phyloP scores from a whole-genome alignment of 2,888 invertebrate species.

The Selenia dentaria region DNA sequence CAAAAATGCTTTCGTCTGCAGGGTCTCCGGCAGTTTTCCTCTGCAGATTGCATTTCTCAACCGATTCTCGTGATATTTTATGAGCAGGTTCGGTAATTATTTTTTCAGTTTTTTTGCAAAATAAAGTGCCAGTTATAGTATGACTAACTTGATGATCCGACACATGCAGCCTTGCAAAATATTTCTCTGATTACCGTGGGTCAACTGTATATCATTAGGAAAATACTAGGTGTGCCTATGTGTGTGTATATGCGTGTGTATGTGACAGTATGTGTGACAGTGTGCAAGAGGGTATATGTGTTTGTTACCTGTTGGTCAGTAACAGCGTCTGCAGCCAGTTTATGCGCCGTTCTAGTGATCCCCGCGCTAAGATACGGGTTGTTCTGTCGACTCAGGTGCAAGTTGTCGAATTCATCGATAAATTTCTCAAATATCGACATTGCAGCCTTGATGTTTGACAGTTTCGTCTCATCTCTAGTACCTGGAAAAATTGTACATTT shows the following conservation, averaged over 20 bases:
- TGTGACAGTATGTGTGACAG: neutral
- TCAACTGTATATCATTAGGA: too few species aligned
- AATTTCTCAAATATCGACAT: conserved; percentile 89
- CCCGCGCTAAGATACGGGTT: conserved; percentile 87
- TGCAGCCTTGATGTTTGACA: conserved; percentile 90
- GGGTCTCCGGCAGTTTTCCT: too few species aligned
- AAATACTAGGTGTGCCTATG: neutral
- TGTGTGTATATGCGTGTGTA: neutral
- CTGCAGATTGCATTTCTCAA: too few species aligned
- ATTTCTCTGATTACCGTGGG: too few species aligned
- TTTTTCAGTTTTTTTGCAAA: too few species aligned
- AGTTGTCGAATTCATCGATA: conserved; percentile 88
- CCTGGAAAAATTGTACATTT: conserved; percentile 71
- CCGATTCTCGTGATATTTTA: too few species aligned
- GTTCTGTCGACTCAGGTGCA: conserved; percentile 88
- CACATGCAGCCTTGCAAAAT: too few species aligned
- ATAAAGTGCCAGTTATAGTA: too few species aligned
- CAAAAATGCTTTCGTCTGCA: too few species aligned
- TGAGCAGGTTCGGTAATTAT: too few species aligned
- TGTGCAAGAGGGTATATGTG: too few species aligned
- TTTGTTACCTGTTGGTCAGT: conserved; percentile 68
- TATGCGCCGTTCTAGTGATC: conserved; percentile 81
- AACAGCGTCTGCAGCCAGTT: conserved; percentile 77
- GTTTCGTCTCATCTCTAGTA: conserved; percentile 90
- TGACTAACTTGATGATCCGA: too few species aligned